Base-by-base conservation (phyloP, 2,888 invertebrate species). In the Sussaba pulchella region DNA sequence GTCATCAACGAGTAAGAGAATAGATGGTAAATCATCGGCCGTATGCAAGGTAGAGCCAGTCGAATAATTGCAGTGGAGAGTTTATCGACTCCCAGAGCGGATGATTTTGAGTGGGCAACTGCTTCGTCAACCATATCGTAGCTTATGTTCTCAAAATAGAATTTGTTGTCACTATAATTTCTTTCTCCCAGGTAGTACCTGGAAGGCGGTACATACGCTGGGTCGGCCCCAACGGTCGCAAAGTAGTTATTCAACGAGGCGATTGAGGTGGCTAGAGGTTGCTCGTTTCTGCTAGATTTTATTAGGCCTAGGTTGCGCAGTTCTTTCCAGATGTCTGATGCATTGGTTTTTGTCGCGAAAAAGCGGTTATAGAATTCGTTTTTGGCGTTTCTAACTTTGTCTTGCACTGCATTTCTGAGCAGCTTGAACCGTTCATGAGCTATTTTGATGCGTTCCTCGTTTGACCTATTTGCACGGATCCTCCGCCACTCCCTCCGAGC, bases 11-110 rank as follows among this genome's bases (percentile, higher is more conserved):
- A 70, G 43, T 5, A 31, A 1, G 54, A 45, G 26, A 43, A 43
- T 5, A 70, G 45, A 21, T 70, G 57, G 26, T 63, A 45, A 24
- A 63, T 63, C 63, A 63, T 63, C 1, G 63, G 63, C 45, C 63
- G 5, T 63, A 63, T 63, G 24, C 21, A 63, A n/a, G 63, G 63
- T 3, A 26, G 19, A 24, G 63, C 41, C 5, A 63, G 63, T 19
- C n/a, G 41, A 19, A 63, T 26, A 19, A 63, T 43, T 1, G 2
- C 4, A 5, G 19, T 45, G 2, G 63, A 63, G n/a, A 45, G 24
- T 4, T 26, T 47, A 17, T 50, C 66, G 17, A 47, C 36, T 14
- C 36, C 36, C 8, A 4, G 1, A 9, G 47, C 47, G 10, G 36
- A 47, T 10, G 47, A 66, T 45, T 43, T 43, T 1, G 47, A 47